A percentile compares a stretch with the other conserved stretches of the same genome.
phyloP scores from a whole-genome alignment of 2,113 vertebrate species.

The Ceyx melanurus region DNA sequence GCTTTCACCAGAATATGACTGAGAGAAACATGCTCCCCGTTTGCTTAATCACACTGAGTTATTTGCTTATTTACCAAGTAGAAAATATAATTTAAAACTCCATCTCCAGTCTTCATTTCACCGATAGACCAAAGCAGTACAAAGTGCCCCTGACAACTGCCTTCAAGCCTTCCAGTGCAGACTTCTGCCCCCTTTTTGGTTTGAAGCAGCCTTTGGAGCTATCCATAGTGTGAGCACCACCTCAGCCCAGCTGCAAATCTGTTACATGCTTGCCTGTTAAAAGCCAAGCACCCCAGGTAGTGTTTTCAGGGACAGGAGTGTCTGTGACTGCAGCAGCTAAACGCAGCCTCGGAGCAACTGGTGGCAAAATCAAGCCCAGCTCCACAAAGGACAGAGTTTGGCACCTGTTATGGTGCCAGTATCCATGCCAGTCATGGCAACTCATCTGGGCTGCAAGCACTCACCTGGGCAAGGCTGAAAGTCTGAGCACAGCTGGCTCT shows the following conservation, averaged over 20 bases:
- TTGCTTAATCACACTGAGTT: neutral
- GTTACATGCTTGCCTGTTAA: neutral
- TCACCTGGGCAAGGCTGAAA: neutral
- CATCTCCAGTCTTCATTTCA: neutral
- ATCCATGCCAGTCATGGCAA: neutral
- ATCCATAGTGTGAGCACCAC: neutral
- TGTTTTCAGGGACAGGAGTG: neutral
- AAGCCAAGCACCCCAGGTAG: neutral
- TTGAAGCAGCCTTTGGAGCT: neutral
- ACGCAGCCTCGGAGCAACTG: neutral
- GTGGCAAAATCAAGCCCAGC: neutral
- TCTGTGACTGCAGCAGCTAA: neutral
- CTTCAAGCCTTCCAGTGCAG: neutral
- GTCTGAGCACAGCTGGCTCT: neutral
- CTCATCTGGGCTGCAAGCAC: fast-evolving
- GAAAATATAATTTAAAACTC: neutral
- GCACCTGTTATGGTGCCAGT: neutral
- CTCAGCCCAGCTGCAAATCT: neutral
- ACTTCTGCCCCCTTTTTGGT: neutral
- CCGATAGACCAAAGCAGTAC: neutral
- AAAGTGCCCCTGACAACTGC: neutral
- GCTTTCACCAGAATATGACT: neutral
- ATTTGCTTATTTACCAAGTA: neutral
- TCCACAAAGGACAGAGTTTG: neutral
- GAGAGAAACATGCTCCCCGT: neutral